These are phyloP conservation scores for Acronicta leporina DNA, from an alignment of 2,888 invertebrate species.

Conservation along the genomic window DNA sequence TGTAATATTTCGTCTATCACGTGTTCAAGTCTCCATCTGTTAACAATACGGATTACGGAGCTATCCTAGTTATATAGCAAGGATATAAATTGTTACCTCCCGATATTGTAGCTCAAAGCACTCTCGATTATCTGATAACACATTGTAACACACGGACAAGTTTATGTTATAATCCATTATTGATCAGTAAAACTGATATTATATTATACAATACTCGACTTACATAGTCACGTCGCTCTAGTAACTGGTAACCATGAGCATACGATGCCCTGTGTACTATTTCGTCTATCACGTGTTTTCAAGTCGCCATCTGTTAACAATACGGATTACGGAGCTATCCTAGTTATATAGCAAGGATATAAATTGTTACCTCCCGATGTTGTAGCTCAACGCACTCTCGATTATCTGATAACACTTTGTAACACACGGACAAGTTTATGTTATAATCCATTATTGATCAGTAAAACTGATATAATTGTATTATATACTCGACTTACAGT, in stretches of 20 bases:
- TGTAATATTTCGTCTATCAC: no score
- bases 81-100: slow-evolving; percentile 11
- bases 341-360: slow-evolving; percentile 7
- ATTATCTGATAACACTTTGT: slow-evolving; percentile 2
- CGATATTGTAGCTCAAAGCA: no score
- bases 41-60: slow-evolving; percentile 31
- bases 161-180: no score
- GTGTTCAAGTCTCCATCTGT: slow-evolving; percentile 11
- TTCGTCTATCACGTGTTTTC: no score
- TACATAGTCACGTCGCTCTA: no score
- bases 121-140: slow-evolving; percentile 2
- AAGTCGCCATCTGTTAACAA: slow-evolving; percentile 29
- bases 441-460: no score
- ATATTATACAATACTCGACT: not conserved
- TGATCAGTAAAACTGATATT: no score
- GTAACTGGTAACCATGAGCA: no score
- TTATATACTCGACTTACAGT: no score
- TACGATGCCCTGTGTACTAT: no score
- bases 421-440: slow-evolving; percentile 7
- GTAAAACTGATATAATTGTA: no score
- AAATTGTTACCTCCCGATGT: slow-evolving; percentile 3
- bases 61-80: slow-evolving; percentile 22
- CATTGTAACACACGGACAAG: slow-evolving; percentile 10
- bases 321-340: slow-evolving; percentile 28
- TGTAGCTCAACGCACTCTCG: not conserved